Evolutionary conservation across 2,888 invertebrate species (phyloP), one percentile per base, ranked within the genome.

Genomic region (Sinohyriopsis cumingii): DNA sequence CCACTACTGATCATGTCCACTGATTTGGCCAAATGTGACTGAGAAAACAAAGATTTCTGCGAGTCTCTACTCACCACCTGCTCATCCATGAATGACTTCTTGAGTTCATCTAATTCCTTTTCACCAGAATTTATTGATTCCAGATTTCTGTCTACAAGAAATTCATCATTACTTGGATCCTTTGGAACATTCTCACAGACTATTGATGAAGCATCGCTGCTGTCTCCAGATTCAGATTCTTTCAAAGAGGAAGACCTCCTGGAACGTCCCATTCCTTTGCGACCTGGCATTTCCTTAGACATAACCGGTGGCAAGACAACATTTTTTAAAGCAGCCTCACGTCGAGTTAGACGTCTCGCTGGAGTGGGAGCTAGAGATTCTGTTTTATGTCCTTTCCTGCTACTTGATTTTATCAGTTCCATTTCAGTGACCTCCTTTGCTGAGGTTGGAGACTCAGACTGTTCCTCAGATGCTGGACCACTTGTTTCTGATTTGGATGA

Each of bases 271-370:
- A 45, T 45, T 45, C 45, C 45, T 55, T 65, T 68, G 59, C 74
- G 69, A 22, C 65, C 63, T 64, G 75, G 73, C 73, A 75, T 73
- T 64, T 66, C 68, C 67, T 73, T 77, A 33, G 68, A 70, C 77
- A 77, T 77, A 5, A 77, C 77, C 33, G 75, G 72, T 55, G 77
- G 77, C 55, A 77, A 65, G 9, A 73, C 65, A 45, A 77, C 67
- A 60, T 75, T 75, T 20, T 73, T 64, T 45, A 65, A 68, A 55
- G 77, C 75, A 54, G 75, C 77, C 60, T 69, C 64, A 55, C 66
- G 65, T 54, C 77, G 62, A 33, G 77, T 77, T 25, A 77, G 55
- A 59, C 75, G 57, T 60, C 66, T 67, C 28, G 65, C 54, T 19
- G 67, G 64, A 20, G 61, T 28, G 15, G 22, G 22, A 22, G 22